Conservation (phyloP, 2,113 vertebrate genomes). For the Mormyrus lacerda region DNA sequence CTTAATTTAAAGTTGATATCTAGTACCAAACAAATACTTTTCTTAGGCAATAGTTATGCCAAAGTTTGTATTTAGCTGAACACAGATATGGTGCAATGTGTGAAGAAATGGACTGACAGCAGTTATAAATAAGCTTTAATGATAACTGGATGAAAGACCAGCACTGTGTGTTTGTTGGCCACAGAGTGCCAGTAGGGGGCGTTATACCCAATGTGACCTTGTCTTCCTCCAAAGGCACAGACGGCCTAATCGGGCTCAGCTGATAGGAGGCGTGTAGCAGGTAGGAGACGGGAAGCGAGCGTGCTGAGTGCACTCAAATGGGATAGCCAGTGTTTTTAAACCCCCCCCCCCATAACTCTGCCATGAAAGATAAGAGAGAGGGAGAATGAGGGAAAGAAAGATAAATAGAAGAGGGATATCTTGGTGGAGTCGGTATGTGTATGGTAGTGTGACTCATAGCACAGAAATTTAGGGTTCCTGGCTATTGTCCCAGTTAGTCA, state of each 20-base stretch:
- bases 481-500: conserved; percentile 47
- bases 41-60: not conserved
- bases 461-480: conserved; percentile 52
- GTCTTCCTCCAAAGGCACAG: conserved; percentile 5
- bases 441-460: conserved; percentile 39
- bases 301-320: not conserved
- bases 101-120: conserved; percentile 8
- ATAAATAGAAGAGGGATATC: conserved; percentile 14
- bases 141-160: not conserved
- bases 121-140: conserved; percentile 23
- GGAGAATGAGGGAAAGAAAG: conserved; percentile 19
- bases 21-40: not conserved
- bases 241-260: not conserved
- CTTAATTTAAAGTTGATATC: conserved; percentile 22
- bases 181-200: conserved; percentile 19
- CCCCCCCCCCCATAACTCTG: not conserved
- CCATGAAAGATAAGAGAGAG: conserved; percentile 19
- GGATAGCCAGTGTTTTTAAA: not conserved
- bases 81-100: not conserved
- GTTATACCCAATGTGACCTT: conserved; percentile 21
- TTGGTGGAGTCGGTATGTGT: conserved; percentile 37
- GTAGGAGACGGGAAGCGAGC: not conserved
- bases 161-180: conserved; percentile 20
- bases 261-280: not conserved
- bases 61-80: conserved; percentile 1